phyloP scores from a whole-genome alignment of 1,140 invertebrate species.

The Drosophila funebris region DNA sequence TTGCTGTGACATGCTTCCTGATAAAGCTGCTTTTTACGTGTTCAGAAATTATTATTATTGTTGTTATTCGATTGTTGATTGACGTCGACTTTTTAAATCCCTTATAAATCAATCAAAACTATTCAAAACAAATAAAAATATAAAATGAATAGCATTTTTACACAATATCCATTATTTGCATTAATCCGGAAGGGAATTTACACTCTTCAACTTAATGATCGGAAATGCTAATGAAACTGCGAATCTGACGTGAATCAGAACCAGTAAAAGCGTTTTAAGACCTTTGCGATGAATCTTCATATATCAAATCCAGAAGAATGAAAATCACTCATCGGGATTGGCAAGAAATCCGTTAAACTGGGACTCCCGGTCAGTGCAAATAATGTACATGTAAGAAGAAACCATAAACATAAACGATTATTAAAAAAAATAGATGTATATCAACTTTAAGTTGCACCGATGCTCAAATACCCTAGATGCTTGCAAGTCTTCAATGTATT shows the following conservation, averaged over 20 bases:
- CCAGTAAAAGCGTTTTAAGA: background rate
- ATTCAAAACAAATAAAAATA: no score
- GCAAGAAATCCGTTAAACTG: background rate
- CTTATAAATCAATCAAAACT: background rate
- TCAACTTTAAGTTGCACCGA: background rate
- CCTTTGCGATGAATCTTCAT: background rate
- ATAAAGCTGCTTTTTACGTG: background rate
- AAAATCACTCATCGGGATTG: background rate
- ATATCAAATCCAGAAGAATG: background rate
- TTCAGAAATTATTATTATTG: background rate
- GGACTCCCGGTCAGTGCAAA: conserved; percentile 14
- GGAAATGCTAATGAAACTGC: background rate
- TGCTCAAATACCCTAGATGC: no score
- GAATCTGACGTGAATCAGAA: background rate
- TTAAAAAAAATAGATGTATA: background rate
- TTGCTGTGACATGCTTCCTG: background rate
- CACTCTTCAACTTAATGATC: background rate
- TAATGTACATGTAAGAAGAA: background rate
- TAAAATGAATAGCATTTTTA: no score
- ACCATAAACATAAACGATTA: background rate
- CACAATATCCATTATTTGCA: background rate
- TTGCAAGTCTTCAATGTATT: no score
- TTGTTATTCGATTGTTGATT: background rate
- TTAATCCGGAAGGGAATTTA: background rate
- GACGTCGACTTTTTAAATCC: background rate